phyloP scores from a whole-genome alignment of 1,140 invertebrate genomes.

The Onthophagus taurus region DNA sequence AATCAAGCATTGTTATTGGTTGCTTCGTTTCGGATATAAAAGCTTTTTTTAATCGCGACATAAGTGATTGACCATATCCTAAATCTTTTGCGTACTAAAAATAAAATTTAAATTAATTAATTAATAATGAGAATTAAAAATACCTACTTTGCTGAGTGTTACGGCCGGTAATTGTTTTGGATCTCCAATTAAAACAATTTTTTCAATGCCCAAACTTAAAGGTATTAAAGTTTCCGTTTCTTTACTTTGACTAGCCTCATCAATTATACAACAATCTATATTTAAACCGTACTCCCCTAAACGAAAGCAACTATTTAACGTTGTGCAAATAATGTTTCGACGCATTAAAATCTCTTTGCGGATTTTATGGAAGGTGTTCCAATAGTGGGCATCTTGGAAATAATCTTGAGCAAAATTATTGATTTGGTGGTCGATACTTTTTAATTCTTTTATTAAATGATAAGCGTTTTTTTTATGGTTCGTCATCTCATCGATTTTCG shows the following conservation, averaged over 20 bases:
- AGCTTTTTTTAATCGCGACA: conserved; percentile 47
- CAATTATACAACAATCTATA: conserved; percentile 79
- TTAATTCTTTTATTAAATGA: no score
- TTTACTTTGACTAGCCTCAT: conserved; percentile 82
- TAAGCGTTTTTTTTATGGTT: no score
- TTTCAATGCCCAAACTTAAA: conserved; percentile 58
- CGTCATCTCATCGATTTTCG: no score
- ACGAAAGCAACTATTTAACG: conserved; percentile 18
- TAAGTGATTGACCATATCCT: conserved; percentile 54
- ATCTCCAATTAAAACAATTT: conserved; percentile 82
- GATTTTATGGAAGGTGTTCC: conserved; percentile 22
- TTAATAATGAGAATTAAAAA: conserved; percentile 9
- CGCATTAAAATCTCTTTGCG: conserved; percentile 2
- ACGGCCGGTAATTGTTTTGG: conserved; percentile 77
- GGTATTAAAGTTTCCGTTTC: conserved; percentile 78
- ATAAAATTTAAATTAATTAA: conserved; percentile 12
- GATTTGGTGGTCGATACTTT: no score
- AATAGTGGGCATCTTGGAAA: no score
- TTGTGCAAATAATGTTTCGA: conserved; percentile 15
- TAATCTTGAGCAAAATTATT: no score
- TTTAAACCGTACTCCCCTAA: conserved; percentile 28
- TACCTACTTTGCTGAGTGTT: conserved; percentile 57
- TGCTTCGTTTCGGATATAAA: conserved; percentile 34
- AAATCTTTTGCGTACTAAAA: conserved; percentile 47
- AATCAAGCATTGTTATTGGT: conserved; percentile 51